phyloP scores from a whole-genome alignment of 2,888 invertebrate genomes.

The Ethmia dodecea region DNA sequence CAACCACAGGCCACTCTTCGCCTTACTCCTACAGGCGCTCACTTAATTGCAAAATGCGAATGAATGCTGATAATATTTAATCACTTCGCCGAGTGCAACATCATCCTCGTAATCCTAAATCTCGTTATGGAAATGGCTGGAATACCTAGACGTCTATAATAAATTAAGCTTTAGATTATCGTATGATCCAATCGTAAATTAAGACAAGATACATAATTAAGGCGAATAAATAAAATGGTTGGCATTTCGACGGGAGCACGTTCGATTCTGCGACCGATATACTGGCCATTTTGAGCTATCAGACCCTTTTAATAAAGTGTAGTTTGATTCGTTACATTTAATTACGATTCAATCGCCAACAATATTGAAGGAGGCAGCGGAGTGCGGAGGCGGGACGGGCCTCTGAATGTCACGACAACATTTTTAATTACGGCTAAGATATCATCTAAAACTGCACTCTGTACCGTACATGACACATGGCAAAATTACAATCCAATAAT shows the following conservation, averaged over 20 bases:
- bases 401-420: slow-evolving; percentile 77
- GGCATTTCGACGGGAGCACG: slow-evolving; percentile 77
- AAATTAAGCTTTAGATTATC: slow-evolving; percentile 75
- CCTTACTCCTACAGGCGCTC: slow-evolving; percentile 41
- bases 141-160: slow-evolving; percentile 73
- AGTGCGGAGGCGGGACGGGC: slow-evolving; percentile 69
- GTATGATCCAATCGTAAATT: slow-evolving; percentile 78
- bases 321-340: slow-evolving; percentile 73
- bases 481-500: slow-evolving; percentile 70
- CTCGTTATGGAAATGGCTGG: slow-evolving; percentile 72
- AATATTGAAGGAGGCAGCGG: slow-evolving; percentile 69
- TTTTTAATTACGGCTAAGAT: slow-evolving; percentile 76
- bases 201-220: slow-evolving; percentile 79
- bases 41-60: slow-evolving; percentile 72
- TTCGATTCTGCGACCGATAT: slow-evolving; percentile 64
- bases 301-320: slow-evolving; percentile 70
- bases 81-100: slow-evolving; percentile 50
- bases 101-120: slow-evolving; percentile 70
- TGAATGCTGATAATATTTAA: slow-evolving; percentile 69
- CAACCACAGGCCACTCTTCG: slow-evolving; percentile 17
- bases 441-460: slow-evolving; percentile 70
- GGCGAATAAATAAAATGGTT: slow-evolving; percentile 78
- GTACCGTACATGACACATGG: slow-evolving; percentile 60
- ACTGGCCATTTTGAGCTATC: slow-evolving; percentile 70
- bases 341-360: slow-evolving; percentile 76